These are phyloP conservation scores for Musca vetustissima DNA, from an alignment of 1,140 invertebrate genomes.

Conservation along the genomic window DNA sequence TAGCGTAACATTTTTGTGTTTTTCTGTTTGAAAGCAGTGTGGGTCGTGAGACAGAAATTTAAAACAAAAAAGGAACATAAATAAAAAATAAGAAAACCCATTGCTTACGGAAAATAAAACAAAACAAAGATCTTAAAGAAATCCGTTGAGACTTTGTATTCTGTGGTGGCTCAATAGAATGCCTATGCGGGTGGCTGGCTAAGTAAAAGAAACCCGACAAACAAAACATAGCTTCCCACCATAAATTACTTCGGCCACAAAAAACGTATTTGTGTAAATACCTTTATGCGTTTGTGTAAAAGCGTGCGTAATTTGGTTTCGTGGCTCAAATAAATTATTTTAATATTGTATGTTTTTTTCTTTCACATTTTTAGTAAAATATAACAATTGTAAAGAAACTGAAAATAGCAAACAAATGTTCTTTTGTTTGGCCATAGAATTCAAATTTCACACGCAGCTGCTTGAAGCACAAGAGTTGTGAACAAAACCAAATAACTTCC, in stretches of 20 bases:
- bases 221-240: conserved; percentile 6
- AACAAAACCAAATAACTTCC: not conserved
- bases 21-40: too few relatives aligned
- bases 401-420: conserved; percentile 8
- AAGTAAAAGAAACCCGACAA: conserved; percentile 12
- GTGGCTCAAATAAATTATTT: not conserved
- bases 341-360: not conserved
- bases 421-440: not conserved
- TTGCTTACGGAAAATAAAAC: too few relatives aligned
- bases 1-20: too few relatives aligned
- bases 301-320: not conserved
- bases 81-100: too few relatives aligned
- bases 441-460: conserved; percentile 4
- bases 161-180: not conserved
- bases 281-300: not conserved
- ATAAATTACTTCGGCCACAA: conserved; percentile 7
- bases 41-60: too few relatives aligned
- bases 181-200: not conserved
- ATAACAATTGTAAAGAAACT: not conserved
- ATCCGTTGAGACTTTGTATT: not conserved
- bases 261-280: not conserved
- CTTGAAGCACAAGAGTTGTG: not conserved
- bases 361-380: not conserved
- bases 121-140: not conserved
- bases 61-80: too few relatives aligned